Evolutionary conservation across 1,140 invertebrate genomes (phyloP).

Genomic region (Metopolophium dirhodum): DNA sequence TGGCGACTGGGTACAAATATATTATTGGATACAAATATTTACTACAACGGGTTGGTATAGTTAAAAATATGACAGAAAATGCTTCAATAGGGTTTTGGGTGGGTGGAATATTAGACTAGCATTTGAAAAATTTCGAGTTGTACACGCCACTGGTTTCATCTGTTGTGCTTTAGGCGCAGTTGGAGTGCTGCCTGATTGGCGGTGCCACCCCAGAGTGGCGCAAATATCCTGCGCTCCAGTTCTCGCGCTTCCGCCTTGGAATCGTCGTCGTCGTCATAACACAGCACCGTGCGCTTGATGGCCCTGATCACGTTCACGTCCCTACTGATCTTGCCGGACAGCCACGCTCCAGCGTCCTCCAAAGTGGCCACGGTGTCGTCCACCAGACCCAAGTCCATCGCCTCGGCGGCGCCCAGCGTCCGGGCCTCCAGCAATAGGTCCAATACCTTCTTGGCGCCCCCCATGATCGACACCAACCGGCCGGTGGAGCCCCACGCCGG

Average conservation of each 20-base stretch:
- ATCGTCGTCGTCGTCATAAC: slow-evolving; percentile 58
- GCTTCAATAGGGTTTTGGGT: not conserved
- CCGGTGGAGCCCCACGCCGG: slow-evolving; percentile 69
- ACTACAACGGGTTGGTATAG: too few relatives aligned
- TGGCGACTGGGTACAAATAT: too few relatives aligned
- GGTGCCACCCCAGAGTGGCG: slow-evolving; percentile 65
- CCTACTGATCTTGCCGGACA: slow-evolving; percentile 60
- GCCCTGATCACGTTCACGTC: slow-evolving; percentile 62
- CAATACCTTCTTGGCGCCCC: slow-evolving; percentile 65
- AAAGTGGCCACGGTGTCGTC: slow-evolving; percentile 61
- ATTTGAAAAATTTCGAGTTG: not conserved
- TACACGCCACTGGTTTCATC: not conserved
- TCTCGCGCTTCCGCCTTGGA: slow-evolving; percentile 1
- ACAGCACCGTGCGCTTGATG: slow-evolving; percentile 62
- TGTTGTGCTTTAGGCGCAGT: slow-evolving; percentile 62
- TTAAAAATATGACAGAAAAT: not conserved
- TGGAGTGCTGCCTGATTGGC: slow-evolving; percentile 63
- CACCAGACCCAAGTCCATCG: slow-evolving; percentile 63
- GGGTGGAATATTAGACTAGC: not conserved
- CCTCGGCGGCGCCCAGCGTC: slow-evolving; percentile 63
- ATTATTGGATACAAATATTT: too few relatives aligned
- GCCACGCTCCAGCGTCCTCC: slow-evolving; percentile 63
- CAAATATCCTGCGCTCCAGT: slow-evolving; percentile 64
- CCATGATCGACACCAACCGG: slow-evolving; percentile 64
- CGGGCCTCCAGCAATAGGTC: slow-evolving; percentile 61